phyloP scores from a whole-genome alignment of 2,113 vertebrate genomes.

The Ceyx melanurus region DNA sequence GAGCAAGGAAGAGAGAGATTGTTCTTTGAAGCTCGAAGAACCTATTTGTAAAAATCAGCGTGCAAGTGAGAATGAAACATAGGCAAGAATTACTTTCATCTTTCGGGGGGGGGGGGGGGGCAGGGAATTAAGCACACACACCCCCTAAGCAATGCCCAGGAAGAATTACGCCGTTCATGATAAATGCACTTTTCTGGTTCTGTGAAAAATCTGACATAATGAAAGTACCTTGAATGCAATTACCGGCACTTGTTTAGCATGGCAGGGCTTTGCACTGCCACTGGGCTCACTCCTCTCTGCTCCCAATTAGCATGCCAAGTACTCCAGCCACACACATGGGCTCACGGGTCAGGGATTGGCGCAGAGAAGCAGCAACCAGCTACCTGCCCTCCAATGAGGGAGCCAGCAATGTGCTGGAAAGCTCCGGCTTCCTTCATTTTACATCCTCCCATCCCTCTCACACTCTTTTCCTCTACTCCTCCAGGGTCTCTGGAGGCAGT shows the following conservation, averaged over 20 bases:
- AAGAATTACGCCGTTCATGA: slow-evolving; percentile 47
- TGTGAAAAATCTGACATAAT: slow-evolving; percentile 76
- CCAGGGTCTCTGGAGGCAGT: slow-evolving; percentile 63
- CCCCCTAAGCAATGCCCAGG: neutral
- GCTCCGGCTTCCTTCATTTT: slow-evolving; percentile 71
- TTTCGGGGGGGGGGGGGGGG: neutral
- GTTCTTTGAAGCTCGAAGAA: slow-evolving; percentile 26
- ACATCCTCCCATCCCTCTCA: slow-evolving; percentile 65
- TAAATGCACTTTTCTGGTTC: slow-evolving; percentile 73
- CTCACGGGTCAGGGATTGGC: slow-evolving; percentile 73
- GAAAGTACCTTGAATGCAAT: slow-evolving; percentile 74
- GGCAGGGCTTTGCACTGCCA: slow-evolving; percentile 69
- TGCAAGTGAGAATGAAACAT: slow-evolving; percentile 6
- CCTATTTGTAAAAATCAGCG: slow-evolving; percentile 38
- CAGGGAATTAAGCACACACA: slow-evolving; percentile 23
- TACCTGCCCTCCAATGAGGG: slow-evolving; percentile 63
- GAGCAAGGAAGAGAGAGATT: neutral
- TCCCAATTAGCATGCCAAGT: slow-evolving; percentile 83
- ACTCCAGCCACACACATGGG: slow-evolving; percentile 75
- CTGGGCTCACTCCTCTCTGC: slow-evolving; percentile 71
- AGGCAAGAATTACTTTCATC: slow-evolving; percentile 50
- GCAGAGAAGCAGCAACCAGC: slow-evolving; percentile 68
- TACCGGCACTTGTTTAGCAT: slow-evolving; percentile 71
- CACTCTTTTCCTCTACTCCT: slow-evolving; percentile 60
- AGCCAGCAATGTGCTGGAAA: slow-evolving; percentile 42